Percentiles rank a stretch among this genome's conserved stretches.
Evolutionary conservation across 2,888 invertebrate genomes (phyloP).

Genomic region (Caenorhabditis sp.): DNA sequence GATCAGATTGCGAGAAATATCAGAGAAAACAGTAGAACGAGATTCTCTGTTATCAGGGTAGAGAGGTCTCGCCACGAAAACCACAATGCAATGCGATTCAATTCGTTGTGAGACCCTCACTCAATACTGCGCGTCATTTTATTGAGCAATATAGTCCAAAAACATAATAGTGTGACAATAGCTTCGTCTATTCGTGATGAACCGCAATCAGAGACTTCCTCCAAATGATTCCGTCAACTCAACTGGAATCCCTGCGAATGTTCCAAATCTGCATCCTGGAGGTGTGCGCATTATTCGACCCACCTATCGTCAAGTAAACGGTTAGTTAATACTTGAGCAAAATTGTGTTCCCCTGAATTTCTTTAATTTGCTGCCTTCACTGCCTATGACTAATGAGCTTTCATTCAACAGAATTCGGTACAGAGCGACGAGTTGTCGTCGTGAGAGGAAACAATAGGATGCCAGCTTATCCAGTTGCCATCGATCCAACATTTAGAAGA

Average conservation of each 20-base stretch:
- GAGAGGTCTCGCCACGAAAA: slow-evolving; percentile 31
- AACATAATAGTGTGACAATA: background rate
- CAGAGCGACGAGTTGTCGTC: background rate
- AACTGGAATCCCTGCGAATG: background rate
- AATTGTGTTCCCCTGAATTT: too few species aligned
- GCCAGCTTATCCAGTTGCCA: background rate
- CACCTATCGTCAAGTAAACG: too few species aligned
- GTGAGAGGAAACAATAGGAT: background rate
- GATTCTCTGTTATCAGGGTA: background rate
- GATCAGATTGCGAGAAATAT: too few species aligned
- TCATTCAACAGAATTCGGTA: background rate
- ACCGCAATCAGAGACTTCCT: background rate
- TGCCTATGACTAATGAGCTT: background rate
- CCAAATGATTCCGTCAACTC: background rate
- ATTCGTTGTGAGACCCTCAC: slow-evolving; percentile 28
- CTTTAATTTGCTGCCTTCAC: too few species aligned
- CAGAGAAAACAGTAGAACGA: background rate
- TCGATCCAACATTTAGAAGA: background rate
- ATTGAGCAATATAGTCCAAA: too few species aligned
- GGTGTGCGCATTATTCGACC: too few species aligned
- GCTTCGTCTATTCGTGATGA: background rate
- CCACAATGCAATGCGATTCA: background rate
- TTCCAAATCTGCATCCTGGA: background rate
- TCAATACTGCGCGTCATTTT: background rate
- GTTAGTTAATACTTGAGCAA: too few species aligned